Conservation (phyloP, 1,140 invertebrate species). For the Panulirus ornatus region DNA sequence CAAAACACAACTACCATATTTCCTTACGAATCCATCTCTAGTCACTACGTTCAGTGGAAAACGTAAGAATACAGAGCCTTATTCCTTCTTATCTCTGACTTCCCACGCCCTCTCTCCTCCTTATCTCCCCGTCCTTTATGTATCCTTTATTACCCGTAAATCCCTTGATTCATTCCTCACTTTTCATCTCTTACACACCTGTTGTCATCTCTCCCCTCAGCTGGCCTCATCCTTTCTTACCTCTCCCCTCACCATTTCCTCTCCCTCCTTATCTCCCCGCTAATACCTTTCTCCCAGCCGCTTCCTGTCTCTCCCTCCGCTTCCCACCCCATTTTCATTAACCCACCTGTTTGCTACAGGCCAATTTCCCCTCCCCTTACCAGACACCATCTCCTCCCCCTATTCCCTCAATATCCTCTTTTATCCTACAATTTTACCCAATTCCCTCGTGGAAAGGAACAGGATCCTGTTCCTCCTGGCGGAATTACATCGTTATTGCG, state of each 20-base stretch:
- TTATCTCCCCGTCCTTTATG: too few species aligned
- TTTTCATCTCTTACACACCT: background rate
- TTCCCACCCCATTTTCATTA: background rate
- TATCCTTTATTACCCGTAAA: too few species aligned
- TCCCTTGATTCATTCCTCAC: too few species aligned
- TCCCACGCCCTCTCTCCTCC: background rate
- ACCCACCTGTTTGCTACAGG: background rate
- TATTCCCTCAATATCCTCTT: slow-evolving; percentile 8
- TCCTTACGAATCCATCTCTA: too few species aligned
- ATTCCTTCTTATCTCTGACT: background rate
- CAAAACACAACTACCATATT: too few species aligned
- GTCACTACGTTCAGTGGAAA: too few species aligned
- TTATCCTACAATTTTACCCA: background rate
- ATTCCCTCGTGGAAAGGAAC: background rate
- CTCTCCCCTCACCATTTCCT: background rate
- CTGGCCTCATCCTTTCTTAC: background rate
- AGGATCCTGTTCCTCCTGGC: background rate
- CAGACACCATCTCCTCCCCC: background rate
- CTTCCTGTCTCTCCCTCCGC: background rate
- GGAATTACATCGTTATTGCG: background rate
- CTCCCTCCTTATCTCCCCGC: background rate
- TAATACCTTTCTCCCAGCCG: background rate
- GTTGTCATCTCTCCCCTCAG: background rate
- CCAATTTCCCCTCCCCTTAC: background rate
- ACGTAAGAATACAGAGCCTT: too few species aligned